phyloP scores from a whole-genome alignment of 2,888 invertebrate species.

The Brachypalpus laphriformis region DNA sequence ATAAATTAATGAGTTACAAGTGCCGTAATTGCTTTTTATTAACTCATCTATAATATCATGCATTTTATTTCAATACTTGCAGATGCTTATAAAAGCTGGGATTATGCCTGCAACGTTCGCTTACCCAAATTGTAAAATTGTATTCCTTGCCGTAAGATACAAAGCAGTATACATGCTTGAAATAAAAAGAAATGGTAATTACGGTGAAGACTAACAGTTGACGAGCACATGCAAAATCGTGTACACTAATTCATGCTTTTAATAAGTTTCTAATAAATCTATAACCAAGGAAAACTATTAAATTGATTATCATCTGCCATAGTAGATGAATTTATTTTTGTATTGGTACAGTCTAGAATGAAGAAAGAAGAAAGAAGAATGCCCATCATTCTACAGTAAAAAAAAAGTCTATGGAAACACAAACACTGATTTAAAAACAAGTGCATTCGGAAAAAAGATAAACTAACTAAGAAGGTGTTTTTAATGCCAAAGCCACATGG shows the following conservation, averaged over 20 bases:
- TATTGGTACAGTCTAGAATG: background rate
- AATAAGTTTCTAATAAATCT: too few species aligned
- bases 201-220: too few species aligned
- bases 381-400: background rate
- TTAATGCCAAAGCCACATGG: constrained; percentile 28
- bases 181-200: background rate
- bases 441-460: background rate
- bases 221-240: background rate
- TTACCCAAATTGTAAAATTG: too few species aligned
- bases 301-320: too few species aligned
- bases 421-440: background rate
- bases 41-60: too few species aligned
- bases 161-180: background rate
- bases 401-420: background rate
- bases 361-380: background rate
- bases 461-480: background rate
- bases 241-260: background rate
- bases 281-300: too few species aligned
- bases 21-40: too few species aligned
- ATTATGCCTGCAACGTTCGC: too few species aligned
- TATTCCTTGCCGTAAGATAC: too few species aligned
- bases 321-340: background rate
- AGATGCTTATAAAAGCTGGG: too few species aligned
- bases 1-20: too few species aligned
- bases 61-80: too few species aligned